A percentile compares a stretch with the other conserved stretches of the same genome.
These are phyloP conservation scores for Zaprionus africanus DNA, from an alignment of 1,140 invertebrate species.

Conservation along the genomic window DNA sequence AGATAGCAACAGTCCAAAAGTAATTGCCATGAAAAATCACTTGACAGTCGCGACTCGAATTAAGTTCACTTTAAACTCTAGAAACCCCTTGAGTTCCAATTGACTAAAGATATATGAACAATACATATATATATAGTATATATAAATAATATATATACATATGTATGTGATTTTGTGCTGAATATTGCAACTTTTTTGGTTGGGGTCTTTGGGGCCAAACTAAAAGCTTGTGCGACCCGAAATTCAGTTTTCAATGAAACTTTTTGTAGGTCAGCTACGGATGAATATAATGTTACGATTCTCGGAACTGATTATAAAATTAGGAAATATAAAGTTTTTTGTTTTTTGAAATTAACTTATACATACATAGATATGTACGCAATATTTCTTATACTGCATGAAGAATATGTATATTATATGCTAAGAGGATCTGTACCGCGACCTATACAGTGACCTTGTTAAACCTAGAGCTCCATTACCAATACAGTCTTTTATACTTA, in stretches of 20 bases:
- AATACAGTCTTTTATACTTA: too few relatives aligned
- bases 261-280: neutral
- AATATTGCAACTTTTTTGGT: neutral
- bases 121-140: neutral
- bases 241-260: neutral
- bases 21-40: neutral
- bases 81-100: conserved; percentile 4
- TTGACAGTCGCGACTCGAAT: conserved; percentile 3
- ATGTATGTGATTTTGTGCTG: neutral
- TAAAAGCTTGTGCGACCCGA: neutral
- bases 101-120: neutral
- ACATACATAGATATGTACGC: too few relatives aligned
- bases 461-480: too few relatives aligned
- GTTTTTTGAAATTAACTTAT: too few relatives aligned
- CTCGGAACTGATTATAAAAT: too few relatives aligned
- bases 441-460: too few relatives aligned
- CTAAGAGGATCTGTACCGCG: too few relatives aligned
- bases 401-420: too few relatives aligned
- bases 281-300: neutral
- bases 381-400: too few relatives aligned
- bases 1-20: neutral
- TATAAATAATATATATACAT: neutral
- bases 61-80: conserved; percentile 1
- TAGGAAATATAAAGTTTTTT: neutral
- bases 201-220: neutral